Evolutionary conservation across 1,140 invertebrate genomes (phyloP).

Genomic region (Papilio polytes): DNA sequence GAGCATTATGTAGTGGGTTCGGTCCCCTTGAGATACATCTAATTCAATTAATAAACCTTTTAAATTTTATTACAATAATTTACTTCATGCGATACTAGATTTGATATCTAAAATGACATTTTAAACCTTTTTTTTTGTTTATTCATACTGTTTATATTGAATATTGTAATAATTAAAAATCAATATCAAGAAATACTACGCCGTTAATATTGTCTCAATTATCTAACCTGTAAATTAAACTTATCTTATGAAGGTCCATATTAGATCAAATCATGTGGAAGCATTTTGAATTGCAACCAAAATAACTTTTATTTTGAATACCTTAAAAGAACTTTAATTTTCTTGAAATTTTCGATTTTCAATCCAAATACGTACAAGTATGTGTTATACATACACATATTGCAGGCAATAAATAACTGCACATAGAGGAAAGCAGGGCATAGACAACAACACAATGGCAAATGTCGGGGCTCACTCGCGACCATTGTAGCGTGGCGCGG

Average conservation of each 20-base stretch:
- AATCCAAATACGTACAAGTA: not conserved
- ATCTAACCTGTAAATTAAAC: not conserved
- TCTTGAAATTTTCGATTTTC: slow-evolving; percentile 8
- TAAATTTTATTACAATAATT: slow-evolving; percentile 25
- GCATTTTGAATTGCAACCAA: not conserved
- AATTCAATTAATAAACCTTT: slow-evolving; percentile 38
- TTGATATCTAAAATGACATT: not conserved
- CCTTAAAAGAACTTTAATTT: not conserved
- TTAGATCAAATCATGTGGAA: no score
- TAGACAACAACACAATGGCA: slow-evolving; percentile 80
- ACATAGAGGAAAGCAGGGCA: slow-evolving; percentile 69
- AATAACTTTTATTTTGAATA: not conserved
- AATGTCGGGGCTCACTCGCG: slow-evolving; percentile 80
- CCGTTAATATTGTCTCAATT: not conserved
- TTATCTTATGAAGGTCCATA: no score
- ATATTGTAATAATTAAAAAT: no score
- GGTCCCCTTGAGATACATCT: slow-evolving; percentile 16
- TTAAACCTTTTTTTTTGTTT: not conserved
- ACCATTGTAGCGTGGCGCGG: slow-evolving; percentile 81
- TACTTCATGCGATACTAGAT: not conserved
- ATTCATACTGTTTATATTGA: no score
- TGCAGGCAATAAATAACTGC: slow-evolving; percentile 72
- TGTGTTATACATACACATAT: slow-evolving; percentile 42
- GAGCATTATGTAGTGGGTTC: slow-evolving; percentile 34
- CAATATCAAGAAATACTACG: no score